These are phyloP conservation scores for Gila robusta DNA, from an alignment of 2,797 vertebrate genomes.

Conservation along the genomic window DNA sequence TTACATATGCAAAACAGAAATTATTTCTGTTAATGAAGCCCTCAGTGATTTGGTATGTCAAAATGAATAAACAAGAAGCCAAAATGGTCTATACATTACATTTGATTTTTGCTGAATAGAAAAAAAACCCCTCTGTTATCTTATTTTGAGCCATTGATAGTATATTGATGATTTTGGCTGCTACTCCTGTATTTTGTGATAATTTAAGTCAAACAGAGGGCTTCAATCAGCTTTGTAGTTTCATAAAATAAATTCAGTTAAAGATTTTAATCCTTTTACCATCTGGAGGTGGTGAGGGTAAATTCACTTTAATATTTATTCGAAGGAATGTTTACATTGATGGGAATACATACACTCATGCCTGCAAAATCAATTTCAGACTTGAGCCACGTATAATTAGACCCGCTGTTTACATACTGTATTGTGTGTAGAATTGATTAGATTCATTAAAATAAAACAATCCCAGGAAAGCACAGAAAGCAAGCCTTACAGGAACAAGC, in stretches of 20 bases:
- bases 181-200: not conserved
- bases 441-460: slow-evolving; percentile 43
- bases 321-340: slow-evolving; percentile 53
- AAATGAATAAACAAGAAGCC: not conserved
- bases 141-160: slow-evolving; percentile 32
- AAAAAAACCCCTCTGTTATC: not conserved
- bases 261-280: slow-evolving; percentile 41
- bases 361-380: slow-evolving; percentile 50
- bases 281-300: slow-evolving; percentile 58
- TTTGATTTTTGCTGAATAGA: not conserved
- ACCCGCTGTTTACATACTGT: slow-evolving; percentile 47
- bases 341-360: slow-evolving; percentile 45
- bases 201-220: not conserved
- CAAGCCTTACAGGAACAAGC: not conserved
- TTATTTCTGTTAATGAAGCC: slow-evolving; percentile 27
- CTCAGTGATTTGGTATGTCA: slow-evolving; percentile 21
- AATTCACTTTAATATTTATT: slow-evolving; percentile 52
- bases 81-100: not conserved
- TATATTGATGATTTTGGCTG: slow-evolving; percentile 20
- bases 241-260: slow-evolving; percentile 31
- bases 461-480: slow-evolving; percentile 33
- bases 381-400: slow-evolving; percentile 54
- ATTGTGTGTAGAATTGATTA: slow-evolving; percentile 31
- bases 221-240: slow-evolving; percentile 32
- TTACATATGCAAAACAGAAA: slow-evolving; percentile 37